phyloP scores from a whole-genome alignment of 37 sponge, comb jelly and placozoan species.

The Axinella damicornis region DNA sequence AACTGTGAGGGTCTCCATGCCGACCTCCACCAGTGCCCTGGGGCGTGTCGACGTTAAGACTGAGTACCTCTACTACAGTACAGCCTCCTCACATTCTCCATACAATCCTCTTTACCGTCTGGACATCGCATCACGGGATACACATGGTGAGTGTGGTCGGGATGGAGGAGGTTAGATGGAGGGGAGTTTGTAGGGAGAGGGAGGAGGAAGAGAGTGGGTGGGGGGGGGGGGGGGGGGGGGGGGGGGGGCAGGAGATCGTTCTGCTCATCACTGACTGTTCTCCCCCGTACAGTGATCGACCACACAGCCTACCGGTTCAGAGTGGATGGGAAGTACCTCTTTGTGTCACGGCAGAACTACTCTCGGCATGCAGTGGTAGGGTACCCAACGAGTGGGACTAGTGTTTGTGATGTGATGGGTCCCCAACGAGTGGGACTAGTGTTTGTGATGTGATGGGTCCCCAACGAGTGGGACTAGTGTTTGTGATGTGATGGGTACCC shows the following conservation, averaged over 20 bases:
- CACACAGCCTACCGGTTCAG: constrained; percentile 46
- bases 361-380: constrained; percentile 12
- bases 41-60: neutral
- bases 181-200: neutral
- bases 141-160: constrained; percentile 1
- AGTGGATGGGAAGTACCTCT: constrained; percentile 68
- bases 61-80: constrained; percentile 45
- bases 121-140: constrained; percentile 9
- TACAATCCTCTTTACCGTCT: constrained; percentile 37
- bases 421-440: no score
- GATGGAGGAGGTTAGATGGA: neutral
- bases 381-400: neutral
- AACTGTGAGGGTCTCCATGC: neutral
- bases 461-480: no score
- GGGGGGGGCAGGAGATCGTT: neutral
- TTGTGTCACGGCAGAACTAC: constrained; percentile 58
- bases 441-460: no score
- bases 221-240: neutral
- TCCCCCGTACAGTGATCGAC: constrained; percentile 43
- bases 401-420: neutral
- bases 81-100: neutral
- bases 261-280: neutral
- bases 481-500: no score
- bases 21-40: constrained; percentile 1
- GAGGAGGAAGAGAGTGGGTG: neutral